Evolutionary conservation across 2,888 invertebrate species (phyloP).

Genomic region (Acrobasis consociella): DNA sequence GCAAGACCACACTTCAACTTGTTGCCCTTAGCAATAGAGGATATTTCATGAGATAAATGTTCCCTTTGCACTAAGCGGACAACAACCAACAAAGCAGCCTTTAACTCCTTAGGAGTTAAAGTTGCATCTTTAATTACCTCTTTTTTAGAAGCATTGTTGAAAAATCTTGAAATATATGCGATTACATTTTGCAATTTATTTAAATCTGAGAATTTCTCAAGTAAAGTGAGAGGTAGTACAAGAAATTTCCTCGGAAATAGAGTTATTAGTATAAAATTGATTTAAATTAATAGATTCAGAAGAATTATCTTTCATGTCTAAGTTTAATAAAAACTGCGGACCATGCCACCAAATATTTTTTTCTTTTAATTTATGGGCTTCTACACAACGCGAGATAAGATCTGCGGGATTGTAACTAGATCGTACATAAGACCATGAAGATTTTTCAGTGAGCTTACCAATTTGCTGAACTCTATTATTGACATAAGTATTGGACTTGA

Average conservation of each 20-base stretch:
- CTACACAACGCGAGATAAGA: background rate
- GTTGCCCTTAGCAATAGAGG: background rate
- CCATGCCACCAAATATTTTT: no score
- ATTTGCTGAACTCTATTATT: slow-evolving; percentile 2
- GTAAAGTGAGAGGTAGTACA: background rate
- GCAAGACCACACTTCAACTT: slow-evolving; percentile 6
- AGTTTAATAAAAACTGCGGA: background rate
- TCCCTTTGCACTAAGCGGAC: slow-evolving; percentile 4
- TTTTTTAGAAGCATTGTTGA: slow-evolving; percentile 14
- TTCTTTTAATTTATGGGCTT: background rate
- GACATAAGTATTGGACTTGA: background rate
- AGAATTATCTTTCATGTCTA: no score
- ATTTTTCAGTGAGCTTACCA: background rate
- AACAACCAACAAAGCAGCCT: slow-evolving; percentile 2
- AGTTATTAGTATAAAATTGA: no score
- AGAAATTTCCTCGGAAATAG: no score
- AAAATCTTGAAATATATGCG: slow-evolving; percentile 18
- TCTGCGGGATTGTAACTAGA: background rate
- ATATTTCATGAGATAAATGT: slow-evolving; percentile 19
- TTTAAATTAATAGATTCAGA: no score
- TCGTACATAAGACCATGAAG: background rate
- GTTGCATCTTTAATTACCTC: background rate
- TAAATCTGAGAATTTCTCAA: slow-evolving; percentile 21
- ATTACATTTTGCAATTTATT: slow-evolving; percentile 21
- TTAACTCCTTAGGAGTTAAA: background rate